A percentile compares a stretch with the other conserved stretches of the same genome.
Evolutionary conservation across 1,140 invertebrate genomes (phyloP).

Genomic region (Caenorhabditis briggsae): DNA sequence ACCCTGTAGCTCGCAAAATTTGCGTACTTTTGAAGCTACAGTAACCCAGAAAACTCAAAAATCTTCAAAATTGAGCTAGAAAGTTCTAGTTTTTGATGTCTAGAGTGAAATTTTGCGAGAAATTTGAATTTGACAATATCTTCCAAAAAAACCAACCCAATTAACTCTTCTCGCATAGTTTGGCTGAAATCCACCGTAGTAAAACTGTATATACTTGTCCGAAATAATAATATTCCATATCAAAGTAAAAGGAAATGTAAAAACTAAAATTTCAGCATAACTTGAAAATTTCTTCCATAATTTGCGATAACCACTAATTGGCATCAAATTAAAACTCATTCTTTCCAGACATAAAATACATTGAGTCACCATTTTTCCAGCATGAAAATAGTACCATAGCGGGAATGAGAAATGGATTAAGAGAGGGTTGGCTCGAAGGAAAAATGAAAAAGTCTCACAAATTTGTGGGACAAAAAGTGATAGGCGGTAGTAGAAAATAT

Average conservation of each 20-base stretch:
- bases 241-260: not conserved
- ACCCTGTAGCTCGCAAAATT: too few species aligned
- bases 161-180: slow-evolving; percentile 23
- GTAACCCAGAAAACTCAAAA: too few species aligned
- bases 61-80: too few species aligned
- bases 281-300: not conserved
- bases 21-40: too few species aligned
- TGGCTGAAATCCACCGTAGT: slow-evolving; percentile 31
- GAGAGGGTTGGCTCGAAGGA: slow-evolving; percentile 6
- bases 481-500: not conserved
- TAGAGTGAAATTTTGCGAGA: too few species aligned
- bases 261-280: not conserved
- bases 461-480: slow-evolving; percentile 13
- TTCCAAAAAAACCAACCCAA: not conserved
- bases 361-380: slow-evolving; percentile 8
- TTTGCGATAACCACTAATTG: not conserved
- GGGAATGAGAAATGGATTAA: not conserved
- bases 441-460: slow-evolving; percentile 22
- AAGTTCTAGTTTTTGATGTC: too few species aligned
- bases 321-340: slow-evolving; percentile 5
- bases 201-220: slow-evolving; percentile 22
- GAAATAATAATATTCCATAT: slow-evolving; percentile 20
- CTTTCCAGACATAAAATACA: not conserved
- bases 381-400: slow-evolving; percentile 12
- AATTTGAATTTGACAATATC: too few species aligned